These are phyloP conservation scores for Centrocercus urophasianus DNA, from an alignment of 2,113 vertebrate species.

Conservation along the genomic window DNA sequence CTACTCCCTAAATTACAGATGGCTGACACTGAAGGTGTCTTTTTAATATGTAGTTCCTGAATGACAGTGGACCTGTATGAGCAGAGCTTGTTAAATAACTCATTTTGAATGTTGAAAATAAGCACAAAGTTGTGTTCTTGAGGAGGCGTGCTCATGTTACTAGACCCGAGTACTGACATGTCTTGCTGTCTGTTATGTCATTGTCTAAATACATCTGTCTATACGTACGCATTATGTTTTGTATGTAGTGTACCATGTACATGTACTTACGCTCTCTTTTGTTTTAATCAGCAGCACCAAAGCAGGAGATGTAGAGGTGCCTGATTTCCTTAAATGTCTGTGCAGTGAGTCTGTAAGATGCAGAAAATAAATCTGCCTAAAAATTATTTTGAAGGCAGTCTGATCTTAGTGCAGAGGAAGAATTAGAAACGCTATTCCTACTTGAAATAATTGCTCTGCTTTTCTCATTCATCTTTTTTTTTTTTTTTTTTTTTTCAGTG, in stretches of 20 bases:
- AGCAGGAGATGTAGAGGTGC: slow-evolving; percentile 25
- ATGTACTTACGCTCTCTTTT: slow-evolving; percentile 2
- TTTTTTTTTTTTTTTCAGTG: slow-evolving; percentile 79
- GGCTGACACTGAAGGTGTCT: not conserved
- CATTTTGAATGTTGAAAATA: not conserved
- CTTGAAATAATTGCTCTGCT: slow-evolving; percentile 47
- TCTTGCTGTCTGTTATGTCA: slow-evolving; percentile 65
- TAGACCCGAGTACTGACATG: slow-evolving; percentile 28
- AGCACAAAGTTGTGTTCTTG: not conserved
- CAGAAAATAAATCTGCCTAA: not conserved
- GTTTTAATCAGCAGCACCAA: slow-evolving; percentile 40
- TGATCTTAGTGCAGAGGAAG: not conserved
- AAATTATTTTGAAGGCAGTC: not conserved
- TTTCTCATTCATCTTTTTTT: slow-evolving; percentile 68
- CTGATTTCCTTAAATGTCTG: not conserved
- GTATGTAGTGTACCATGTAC: slow-evolving; percentile 32
- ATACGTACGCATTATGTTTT: slow-evolving; percentile 32
- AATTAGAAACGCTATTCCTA: not conserved
- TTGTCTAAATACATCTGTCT: slow-evolving; percentile 53
- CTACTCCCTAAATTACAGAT: not conserved
- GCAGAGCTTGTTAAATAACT: not conserved
- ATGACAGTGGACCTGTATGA: not conserved
- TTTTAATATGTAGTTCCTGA: not conserved
- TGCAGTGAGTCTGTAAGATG: not conserved
- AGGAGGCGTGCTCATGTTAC: slow-evolving; percentile 21